Percentiles rank a stretch among this genome's conserved stretches.
Evolutionary conservation across 2,797 vertebrate genomes (phyloP).

Genomic region (Pseudomugil gertrudae): DNA sequence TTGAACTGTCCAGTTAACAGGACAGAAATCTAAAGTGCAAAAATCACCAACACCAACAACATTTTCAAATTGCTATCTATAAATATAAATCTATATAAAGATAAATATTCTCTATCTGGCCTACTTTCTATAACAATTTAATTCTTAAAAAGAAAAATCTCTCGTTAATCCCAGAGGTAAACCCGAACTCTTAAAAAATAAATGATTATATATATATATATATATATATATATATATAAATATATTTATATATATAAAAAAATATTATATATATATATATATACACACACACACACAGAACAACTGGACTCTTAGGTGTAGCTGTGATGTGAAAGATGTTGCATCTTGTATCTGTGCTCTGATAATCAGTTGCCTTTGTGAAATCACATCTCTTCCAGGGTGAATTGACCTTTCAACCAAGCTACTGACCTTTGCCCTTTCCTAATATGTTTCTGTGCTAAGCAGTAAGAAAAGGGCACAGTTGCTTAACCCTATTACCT

Average conservation of each 20-base stretch:
- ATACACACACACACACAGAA: not conserved
- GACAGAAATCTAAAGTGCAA: no score
- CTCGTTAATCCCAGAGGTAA: no score
- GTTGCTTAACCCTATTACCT: constrained; percentile 76
- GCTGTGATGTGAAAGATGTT: not conserved
- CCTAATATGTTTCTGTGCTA: constrained; percentile 45
- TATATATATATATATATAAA: not conserved
- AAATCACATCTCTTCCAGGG: not conserved
- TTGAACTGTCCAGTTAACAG: no score
- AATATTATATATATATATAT: not conserved
- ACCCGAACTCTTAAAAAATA: no score
- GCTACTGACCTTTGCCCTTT: constrained; percentile 29
- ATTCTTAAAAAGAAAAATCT: not conserved
- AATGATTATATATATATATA: not conserved
- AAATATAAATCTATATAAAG: no score
- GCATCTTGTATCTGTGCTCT: not conserved
- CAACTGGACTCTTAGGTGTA: not conserved
- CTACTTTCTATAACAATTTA: not conserved
- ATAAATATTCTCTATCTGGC: not conserved
- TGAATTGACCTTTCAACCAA: constrained; percentile 21
- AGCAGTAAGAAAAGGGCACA: constrained; percentile 42
- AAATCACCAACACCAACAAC: no score
- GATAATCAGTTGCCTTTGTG: not conserved
- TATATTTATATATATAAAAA: not conserved
- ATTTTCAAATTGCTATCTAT: no score